A percentile compares a stretch with the other conserved stretches of the same genome.
phyloP scores from a whole-genome alignment of 2,113 vertebrate genomes.

The Etheostoma cragini region DNA sequence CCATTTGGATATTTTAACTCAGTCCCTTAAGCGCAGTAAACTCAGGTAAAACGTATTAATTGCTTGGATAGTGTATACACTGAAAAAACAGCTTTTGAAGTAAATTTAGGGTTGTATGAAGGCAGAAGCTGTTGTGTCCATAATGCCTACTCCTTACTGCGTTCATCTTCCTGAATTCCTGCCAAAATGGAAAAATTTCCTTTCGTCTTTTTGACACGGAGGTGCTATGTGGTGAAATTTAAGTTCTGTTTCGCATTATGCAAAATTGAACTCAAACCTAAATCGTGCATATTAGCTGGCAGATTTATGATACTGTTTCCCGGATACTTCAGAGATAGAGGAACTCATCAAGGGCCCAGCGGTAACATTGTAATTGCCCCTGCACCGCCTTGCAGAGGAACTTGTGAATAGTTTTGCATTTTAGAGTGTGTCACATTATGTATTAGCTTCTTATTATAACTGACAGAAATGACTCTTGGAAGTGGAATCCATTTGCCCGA shows the following conservation, averaged over 20 bases:
- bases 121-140: conserved; percentile 1
- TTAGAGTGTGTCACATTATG: conserved; percentile 71
- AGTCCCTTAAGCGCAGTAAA: background rate
- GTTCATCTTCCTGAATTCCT: conserved; percentile 12
- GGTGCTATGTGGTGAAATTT: background rate
- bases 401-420: conserved; percentile 75
- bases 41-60: conserved; percentile 13
- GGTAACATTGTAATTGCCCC: conserved; percentile 74
- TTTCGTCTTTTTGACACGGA: background rate
- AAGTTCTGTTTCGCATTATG: conserved; percentile 38
- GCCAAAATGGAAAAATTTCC: conserved; percentile 13
- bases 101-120: background rate
- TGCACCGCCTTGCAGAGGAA: conserved; percentile 69
- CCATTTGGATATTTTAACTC: conserved; percentile 22
- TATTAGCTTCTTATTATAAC: conserved; percentile 79
- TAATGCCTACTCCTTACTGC: background rate
- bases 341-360: conserved; percentile 64
- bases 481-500: conserved; percentile 73
- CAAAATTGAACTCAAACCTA: conserved; percentile 37
- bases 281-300: conserved; percentile 64
- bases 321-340: conserved; percentile 61
- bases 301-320: conserved; percentile 61
- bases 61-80: conserved; percentile 2
- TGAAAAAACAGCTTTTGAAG: conserved; percentile 1
- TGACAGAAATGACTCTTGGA: conserved; percentile 76